Evolutionary conservation across 37 sponge, comb jelly and placozoan species (phyloP), one percentile per base, ranked within the genome.

Genomic region (Haliclona indistincta): DNA sequence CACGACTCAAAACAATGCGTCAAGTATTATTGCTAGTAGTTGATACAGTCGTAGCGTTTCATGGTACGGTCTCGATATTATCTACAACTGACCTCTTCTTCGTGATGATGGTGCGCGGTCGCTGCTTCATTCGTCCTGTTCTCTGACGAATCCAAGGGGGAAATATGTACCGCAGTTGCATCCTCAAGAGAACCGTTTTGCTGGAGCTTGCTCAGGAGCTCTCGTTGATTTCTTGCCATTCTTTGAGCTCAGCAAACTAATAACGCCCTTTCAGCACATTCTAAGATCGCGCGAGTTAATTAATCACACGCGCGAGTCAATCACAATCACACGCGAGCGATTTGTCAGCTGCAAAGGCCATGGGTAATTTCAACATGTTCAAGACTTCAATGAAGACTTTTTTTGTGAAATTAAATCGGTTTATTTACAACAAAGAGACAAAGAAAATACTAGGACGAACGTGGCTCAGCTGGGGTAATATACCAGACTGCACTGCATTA

Each of bases 401-500:
- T 37, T 33, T 67, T n/a, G 53, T 2, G 0, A 25, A 45, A 1
- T 84, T 79, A 22, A 11, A 7, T 8, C 23, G 26, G 17, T 83
- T 72, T 22, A 20, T 81, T 1, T 90, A 74, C 68, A 81, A 90
- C 54, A 70, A 42, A 29, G 64, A 77, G 38, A 90, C 77, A 15
- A 54, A 68, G 23, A 74, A 84, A 81, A 34, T 81, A 0, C 43
- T 85, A 41, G 91, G 91, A 35, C 79, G 86, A 54, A 76, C 77
- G 8, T 54, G 62, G n/a, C 4, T 13, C 0, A 71, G 86, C 29
- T 90, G 91, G 91, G 73, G 91, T 90, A 77, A 71, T 80, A 60
- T 28, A 7, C 7, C 0, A 54, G 7, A 17, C 2, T 38, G 26
- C 26, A 5, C 10, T 13, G 60, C 38, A 33, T 4, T 22, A 7